Conservation (phyloP, 1,140 invertebrate genomes). For the Calephelis nemesis region DNA sequence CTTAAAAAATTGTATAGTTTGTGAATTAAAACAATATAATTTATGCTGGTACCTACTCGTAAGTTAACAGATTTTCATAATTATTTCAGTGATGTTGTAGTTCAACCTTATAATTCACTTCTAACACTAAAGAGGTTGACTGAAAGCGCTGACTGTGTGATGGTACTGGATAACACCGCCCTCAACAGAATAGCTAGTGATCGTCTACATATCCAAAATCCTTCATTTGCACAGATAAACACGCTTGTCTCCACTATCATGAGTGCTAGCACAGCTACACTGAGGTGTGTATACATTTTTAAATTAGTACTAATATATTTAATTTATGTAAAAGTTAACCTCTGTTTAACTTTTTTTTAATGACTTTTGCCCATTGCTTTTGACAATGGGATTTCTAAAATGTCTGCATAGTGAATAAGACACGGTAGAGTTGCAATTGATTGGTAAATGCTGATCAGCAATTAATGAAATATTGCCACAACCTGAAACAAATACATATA, state of each 20-base stretch:
- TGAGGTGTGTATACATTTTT: slow-evolving; percentile 80
- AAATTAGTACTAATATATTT: not conserved
- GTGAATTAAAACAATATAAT: no score
- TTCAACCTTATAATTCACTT: slow-evolving; percentile 99
- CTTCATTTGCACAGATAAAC: slow-evolving; percentile 98
- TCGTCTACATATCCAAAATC: slow-evolving; percentile 96
- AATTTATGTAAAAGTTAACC: not conserved
- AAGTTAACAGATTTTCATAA: not conserved
- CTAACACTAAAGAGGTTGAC: slow-evolving; percentile 96
- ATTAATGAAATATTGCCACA: no score
- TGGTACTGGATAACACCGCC: slow-evolving; percentile 98
- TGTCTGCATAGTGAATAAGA: no score
- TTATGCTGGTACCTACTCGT: no score
- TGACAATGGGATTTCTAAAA: no score
- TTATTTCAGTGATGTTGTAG: slow-evolving; percentile 94
- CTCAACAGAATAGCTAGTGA: slow-evolving; percentile 98
- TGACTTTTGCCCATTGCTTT: no score
- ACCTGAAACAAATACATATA: no score
- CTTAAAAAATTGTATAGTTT: no score
- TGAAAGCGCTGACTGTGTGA: slow-evolving; percentile 98
- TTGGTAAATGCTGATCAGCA: no score
- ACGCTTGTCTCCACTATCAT: slow-evolving; percentile 98
- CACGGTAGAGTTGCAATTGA: no score
- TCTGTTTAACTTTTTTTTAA: no score
- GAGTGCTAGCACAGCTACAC: slow-evolving; percentile 97